Conservation (phyloP, 1,140 invertebrate genomes). For the Psix sp. region DNA sequence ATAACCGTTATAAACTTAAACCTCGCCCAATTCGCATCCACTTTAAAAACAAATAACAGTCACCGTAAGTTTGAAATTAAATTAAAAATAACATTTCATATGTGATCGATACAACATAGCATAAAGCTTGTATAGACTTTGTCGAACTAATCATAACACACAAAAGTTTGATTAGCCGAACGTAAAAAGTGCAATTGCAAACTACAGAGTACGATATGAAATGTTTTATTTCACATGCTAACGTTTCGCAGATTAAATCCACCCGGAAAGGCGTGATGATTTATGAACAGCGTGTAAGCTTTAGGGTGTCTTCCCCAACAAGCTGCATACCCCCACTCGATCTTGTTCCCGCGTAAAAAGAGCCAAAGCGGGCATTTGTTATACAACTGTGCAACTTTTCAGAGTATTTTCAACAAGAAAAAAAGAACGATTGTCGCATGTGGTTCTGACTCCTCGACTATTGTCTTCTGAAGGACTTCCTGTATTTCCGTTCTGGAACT, state of each 20-base stretch:
- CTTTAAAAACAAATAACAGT: no score
- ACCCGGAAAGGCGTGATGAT: constrained; percentile 26
- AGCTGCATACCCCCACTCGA: constrained; percentile 12
- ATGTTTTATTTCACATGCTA: constrained; percentile 11
- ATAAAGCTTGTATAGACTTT: no score
- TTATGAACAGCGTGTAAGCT: constrained; percentile 21
- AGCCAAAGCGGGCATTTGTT: constrained; percentile 16
- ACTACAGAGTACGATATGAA: no score
- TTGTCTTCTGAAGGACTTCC: constrained; percentile 23
- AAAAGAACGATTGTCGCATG: constrained; percentile 15
- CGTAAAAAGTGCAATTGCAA: no score
- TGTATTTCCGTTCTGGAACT: no score
- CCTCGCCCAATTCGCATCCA: no score
- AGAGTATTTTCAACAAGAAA: constrained; percentile 2
- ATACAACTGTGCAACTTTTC: constrained; percentile 24
- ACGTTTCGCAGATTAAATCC: constrained; percentile 26
- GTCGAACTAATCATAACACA: no score
- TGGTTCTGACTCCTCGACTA: constrained; percentile 9
- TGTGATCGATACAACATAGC: no score
- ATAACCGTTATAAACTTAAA: no score
- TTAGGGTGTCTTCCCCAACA: constrained; percentile 21
- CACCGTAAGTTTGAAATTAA: no score
- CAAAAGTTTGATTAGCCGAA: no score
- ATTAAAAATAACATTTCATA: no score
- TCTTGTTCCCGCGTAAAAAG: constrained; percentile 16